Evolutionary conservation across 2,888 invertebrate genomes (phyloP).

Genomic region (Temnothorax ravouxi): DNA sequence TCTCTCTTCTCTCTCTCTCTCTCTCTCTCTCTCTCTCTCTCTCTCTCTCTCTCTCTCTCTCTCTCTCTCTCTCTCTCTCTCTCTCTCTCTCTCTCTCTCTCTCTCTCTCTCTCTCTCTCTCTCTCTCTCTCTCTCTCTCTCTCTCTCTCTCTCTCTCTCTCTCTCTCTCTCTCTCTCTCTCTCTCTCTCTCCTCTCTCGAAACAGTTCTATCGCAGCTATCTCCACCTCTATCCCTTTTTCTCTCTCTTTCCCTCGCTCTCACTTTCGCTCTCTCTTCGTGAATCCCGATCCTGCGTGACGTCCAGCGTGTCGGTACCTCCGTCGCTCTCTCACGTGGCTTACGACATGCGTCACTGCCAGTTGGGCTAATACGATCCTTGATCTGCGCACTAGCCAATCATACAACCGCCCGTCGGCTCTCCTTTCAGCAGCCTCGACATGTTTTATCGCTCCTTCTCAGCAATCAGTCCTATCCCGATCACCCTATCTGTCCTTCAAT

Average conservation of each 20-base stretch:
- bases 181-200: neutral
- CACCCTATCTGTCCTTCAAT: slow-evolving; percentile 28
- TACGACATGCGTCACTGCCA: slow-evolving; percentile 72
- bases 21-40: too few relatives aligned
- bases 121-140: neutral
- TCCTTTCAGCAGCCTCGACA: slow-evolving; percentile 77
- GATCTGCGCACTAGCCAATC: slow-evolving; percentile 76
- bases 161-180: slow-evolving; percentile 36
- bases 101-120: slow-evolving; percentile 39
- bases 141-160: neutral
- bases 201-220: neutral
- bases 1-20: neutral
- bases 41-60: neutral
- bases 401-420: slow-evolving; percentile 78
- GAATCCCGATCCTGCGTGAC: slow-evolving; percentile 59
- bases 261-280: slow-evolving; percentile 66
- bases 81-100: slow-evolving; percentile 35
- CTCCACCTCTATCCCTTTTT: slow-evolving; percentile 40
- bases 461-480: slow-evolving; percentile 47
- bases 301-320: slow-evolving; percentile 61
- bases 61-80: neutral
- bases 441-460: slow-evolving; percentile 64
- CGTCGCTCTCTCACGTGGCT: slow-evolving; percentile 56
- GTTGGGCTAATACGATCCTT: slow-evolving; percentile 75
- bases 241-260: slow-evolving; percentile 62